Evolutionary conservation across 2,888 invertebrate genomes (phyloP), one percentile per base, ranked within the genome.

Genomic region (Euproctis similis): DNA sequence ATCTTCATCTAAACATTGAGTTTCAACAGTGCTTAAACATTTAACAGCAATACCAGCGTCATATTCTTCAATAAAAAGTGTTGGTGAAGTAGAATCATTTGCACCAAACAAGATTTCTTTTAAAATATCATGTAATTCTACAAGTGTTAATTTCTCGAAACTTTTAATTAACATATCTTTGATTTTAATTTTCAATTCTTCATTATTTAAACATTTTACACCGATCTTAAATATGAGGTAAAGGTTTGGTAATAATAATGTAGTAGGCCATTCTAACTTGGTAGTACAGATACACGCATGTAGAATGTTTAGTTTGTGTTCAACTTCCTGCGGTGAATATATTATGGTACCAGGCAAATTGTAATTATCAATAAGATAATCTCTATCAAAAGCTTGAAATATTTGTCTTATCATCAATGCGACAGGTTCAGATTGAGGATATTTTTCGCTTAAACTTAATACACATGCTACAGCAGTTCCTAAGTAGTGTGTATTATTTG

Each of bases 381-480:
- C 49, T 49, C 51, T 59, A 36, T 67, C 51, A 44, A 84, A 68
- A 12, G 59, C 34, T 27, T 64, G 48, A 24, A 78, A 75, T 27
- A 65, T 51, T 8, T 65, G 57, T 33, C 50, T 56, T 1, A 62
- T 34, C 26, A 78, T 44, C 13, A 34, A 57, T 26, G 66, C 59
- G 10, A 85, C 63, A 27, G 57, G 37, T 37, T 75, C 71, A 28
- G 78, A 51, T 8, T 76, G 48, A 8, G 75, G 64, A 59, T 87
- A 86, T 26, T 70, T 76, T 26, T 85, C 76, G 52, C 82, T 70
- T 13, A 91, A 62, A 32, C 63, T 66, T 38, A 86, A 71, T 2
- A 87, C 73, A 59, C 89, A 90, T 14, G 84, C 71, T 12, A 86
- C 78, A 28, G 87, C 88, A 30, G 89, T 75, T 10, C 73, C 54